Evolutionary conservation across 1,140 invertebrate species (phyloP).

Genomic region (Eumeta japonica): DNA sequence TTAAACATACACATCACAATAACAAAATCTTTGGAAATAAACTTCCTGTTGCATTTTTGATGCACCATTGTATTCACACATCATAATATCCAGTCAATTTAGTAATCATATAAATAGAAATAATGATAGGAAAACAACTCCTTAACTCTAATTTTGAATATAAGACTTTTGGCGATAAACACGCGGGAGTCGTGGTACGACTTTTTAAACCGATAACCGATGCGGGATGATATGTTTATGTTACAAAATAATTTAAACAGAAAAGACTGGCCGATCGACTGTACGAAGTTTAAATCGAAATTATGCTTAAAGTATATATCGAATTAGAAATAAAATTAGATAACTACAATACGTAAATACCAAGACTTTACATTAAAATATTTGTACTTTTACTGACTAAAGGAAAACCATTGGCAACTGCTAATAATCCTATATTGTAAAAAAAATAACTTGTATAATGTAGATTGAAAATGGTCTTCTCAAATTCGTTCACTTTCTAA

Average conservation of each 20-base stretch:
- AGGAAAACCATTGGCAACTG: slow-evolving; percentile 60
- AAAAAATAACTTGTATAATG: slow-evolving; percentile 58
- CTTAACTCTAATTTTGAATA: too few species aligned
- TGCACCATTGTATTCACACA: too few species aligned
- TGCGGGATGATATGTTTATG: slow-evolving; percentile 54
- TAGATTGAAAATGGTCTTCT: slow-evolving; percentile 55
- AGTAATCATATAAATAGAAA: too few species aligned
- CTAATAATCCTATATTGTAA: slow-evolving; percentile 57
- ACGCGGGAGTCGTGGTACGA: too few species aligned
- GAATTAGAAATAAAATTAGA: slow-evolving; percentile 48
- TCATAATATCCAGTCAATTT: too few species aligned
- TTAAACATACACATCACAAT: too few species aligned
- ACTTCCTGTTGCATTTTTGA: too few species aligned
- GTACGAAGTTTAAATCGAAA: too few species aligned
- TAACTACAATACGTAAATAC: slow-evolving; percentile 59
- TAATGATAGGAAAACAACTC: too few species aligned
- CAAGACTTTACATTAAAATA: slow-evolving; percentile 60
- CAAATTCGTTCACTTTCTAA: slow-evolving; percentile 55
- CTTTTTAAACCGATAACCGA: too few species aligned
- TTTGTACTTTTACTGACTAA: slow-evolving; percentile 63
- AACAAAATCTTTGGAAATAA: slow-evolving; percentile 54
- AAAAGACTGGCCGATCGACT: too few species aligned
- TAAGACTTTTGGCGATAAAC: too few species aligned
- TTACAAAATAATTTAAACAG: slow-evolving; percentile 50
- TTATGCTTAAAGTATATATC: slow-evolving; percentile 56